Evolutionary conservation across 1,140 invertebrate species (phyloP), one percentile per base, ranked within the genome.

Genomic region (Orius laevigatus): DNA sequence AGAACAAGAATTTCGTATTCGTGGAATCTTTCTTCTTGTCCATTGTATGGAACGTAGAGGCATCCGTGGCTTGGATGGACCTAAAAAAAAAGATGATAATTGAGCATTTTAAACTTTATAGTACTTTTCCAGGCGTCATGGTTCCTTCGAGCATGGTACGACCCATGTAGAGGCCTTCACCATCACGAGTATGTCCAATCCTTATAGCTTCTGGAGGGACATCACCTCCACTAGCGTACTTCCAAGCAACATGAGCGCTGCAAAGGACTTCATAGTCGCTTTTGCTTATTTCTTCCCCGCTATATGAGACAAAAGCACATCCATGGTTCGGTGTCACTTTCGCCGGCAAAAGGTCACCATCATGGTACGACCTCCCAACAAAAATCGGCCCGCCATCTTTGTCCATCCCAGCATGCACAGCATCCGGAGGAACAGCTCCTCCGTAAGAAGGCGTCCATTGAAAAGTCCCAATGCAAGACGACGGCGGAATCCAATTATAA

Each of bases 1-100:
- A 25, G 25, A 25, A 79, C 67, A 38, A 84, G 69, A 53, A 87
- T 66, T 68, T 88, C 82, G 57, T 78, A 88, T 20, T 84, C 78
- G 16, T 70, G 64, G 62, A 75, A 81, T 12, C 73, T 68, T 19
- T 86, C 47, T 61, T 85, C 78, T 55, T 73, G 58, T 49, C 81
- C 78, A 4, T 65, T 74, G 54, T 71, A 84, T 5, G 82, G 72
- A 60, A 85, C 80, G 64, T 85, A 86, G 48, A 75, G 71, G 1
- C 70, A 71, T 3, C 64, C 73, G 59, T 81, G 84, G 2, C 75
- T 78, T 0, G 77, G 72, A 55, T 82, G 78, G 1, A 90, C 75
- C 64, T 85, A 50, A 35, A 57, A 56, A 47, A 46, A 54, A 18
- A 42, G 25, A 53, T 25, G 4, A 14, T 16, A 4, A 14, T 38